A percentile compares a stretch with the other conserved stretches of the same genome.
Conservation (phyloP, 37 sponge, comb jelly and placozoan species). For the Ephydatia muelleri region DNA sequence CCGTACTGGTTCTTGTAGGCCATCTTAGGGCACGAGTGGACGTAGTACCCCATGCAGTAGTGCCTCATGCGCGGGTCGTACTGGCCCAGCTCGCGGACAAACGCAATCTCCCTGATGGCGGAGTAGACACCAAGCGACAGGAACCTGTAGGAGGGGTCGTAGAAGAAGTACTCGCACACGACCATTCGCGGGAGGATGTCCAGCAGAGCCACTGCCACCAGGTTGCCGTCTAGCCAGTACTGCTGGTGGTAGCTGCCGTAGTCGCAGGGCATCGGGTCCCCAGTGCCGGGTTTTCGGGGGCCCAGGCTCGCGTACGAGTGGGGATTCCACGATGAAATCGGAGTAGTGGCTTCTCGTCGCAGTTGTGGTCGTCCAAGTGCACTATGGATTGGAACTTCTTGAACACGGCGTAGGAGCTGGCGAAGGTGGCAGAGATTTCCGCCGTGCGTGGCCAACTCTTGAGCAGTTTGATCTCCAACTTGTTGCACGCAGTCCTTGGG, state of each 20-base stretch:
- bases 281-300: neutral
- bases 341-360: slow-evolving; percentile 33
- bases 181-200: slow-evolving; percentile 73
- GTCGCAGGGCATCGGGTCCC: slow-evolving; percentile 1
- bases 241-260: slow-evolving; percentile 77
- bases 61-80: slow-evolving; percentile 52
- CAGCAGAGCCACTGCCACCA: slow-evolving; percentile 66
- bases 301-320: slow-evolving; percentile 9
- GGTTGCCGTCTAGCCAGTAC: slow-evolving; percentile 66
- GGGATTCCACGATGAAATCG: slow-evolving; percentile 40
- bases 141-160: slow-evolving; percentile 70
- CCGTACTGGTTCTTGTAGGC: slow-evolving; percentile 78
- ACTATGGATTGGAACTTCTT: slow-evolving; percentile 59
- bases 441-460: neutral
- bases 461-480: slow-evolving; percentile 38
- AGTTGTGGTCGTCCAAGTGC: slow-evolving; percentile 58
- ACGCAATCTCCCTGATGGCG: slow-evolving; percentile 52
- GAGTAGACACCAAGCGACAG: slow-evolving; percentile 64
- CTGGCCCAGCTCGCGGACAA: slow-evolving; percentile 33
- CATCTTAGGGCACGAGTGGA: slow-evolving; percentile 86
- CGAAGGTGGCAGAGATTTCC: slow-evolving; percentile 17
- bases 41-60: slow-evolving; percentile 94
- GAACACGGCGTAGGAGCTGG: slow-evolving; percentile 57
- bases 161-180: slow-evolving; percentile 75
- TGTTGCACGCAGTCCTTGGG: slow-evolving; percentile 44